Base-by-base conservation (phyloP, 2,113 vertebrate genomes). In the Aramus guarauna region DNA sequence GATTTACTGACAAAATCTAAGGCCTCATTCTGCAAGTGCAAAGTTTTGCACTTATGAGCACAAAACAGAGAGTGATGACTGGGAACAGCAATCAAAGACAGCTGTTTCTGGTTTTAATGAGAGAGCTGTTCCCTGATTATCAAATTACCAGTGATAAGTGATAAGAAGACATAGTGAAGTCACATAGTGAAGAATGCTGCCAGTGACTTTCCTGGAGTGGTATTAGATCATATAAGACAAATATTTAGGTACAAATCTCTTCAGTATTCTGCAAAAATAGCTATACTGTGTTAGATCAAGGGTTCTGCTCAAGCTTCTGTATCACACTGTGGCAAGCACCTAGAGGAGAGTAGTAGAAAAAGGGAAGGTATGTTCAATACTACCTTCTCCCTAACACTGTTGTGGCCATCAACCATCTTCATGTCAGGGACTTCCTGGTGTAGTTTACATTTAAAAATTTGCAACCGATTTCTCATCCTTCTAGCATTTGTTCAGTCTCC, bases 161-260 rank as follows among this genome's bases (percentile, higher is more conserved):
- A 96, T 88, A 90, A 91, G 88, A 88, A 19, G n/a, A 89, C 50
- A 56, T 36, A 85, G 47, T 75, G 77, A 93, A 94, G 69, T 91
- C 43, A 85, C 3, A n/a, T n/a, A n/a, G n/a, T n/a, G 63, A 39
- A 45, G 43, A 92, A 84, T 66, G 37, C 43, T 84, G 73, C 60
- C 76, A 77, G 30, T 86, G n/a, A 67, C 72, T 86, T 91, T 76
- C 60, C 72, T 80, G 76, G 63, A 89, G 45, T 63, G 37, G 63
- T 80, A 77, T 66, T 89, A 92, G 76, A 92, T 66, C 41, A 43
- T 34, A 88, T 45, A 37, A 94, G 55, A 76, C 58, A 83, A 93
- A 45, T 60, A 75, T 39, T 72, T 86, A 34, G 36, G 79, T 53
- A 90, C 0, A 0, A 55, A 68, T 63, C 59, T 76, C 36, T 43